Base-by-base conservation (phyloP, 2,888 invertebrate genomes). In the Cheilosia scutellata region DNA sequence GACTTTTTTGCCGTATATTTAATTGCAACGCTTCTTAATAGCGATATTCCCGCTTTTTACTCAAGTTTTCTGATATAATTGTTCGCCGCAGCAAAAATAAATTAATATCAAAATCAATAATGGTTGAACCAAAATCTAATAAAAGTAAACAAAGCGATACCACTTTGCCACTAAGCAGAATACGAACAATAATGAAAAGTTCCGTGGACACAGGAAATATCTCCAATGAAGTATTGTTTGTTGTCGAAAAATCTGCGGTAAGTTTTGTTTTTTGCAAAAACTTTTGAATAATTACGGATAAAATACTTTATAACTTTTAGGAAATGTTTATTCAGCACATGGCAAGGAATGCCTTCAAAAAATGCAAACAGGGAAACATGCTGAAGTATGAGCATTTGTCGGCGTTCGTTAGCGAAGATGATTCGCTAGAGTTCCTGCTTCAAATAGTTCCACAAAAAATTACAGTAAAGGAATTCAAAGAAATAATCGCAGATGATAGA, bases 181-280 rank as follows among this genome's bases (percentile, higher is more conserved):
- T 92, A 29, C 89, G 90, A 3, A 91, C 91, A n/a, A 92, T 92
- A 42, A 92, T 92, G 91, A 92, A 91, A 83, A 92, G 92, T 82
- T 91, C 92, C 0, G 88, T 91, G 76, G 91, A 92, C 72, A 91
- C 92, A 0, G 92, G 91, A 0, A 89, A 89, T 29, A 91, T 92
- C 2, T 89, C 88, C 11, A 90, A 89, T 70, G 92, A 92, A 77
- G 92, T 90, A 0, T 87, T 92, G 0, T 90, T 90, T 37, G 82
- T 91, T 4, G 90, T 91, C 87, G 90, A 91, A 42, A 91, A 90
- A 70, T 89, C 91, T 27, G 90, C 91, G 0, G 89, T 89, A 66
- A 88, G 87, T 58, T 31, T n/a, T 4, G n/a, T n/a, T 20, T 20
- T 20, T 20, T 20, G 11, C 37, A 5, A 42, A 13, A 13, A 44